phyloP scores from a whole-genome alignment of 2,797 vertebrate species.

The Sciurus vulgaris region DNA sequence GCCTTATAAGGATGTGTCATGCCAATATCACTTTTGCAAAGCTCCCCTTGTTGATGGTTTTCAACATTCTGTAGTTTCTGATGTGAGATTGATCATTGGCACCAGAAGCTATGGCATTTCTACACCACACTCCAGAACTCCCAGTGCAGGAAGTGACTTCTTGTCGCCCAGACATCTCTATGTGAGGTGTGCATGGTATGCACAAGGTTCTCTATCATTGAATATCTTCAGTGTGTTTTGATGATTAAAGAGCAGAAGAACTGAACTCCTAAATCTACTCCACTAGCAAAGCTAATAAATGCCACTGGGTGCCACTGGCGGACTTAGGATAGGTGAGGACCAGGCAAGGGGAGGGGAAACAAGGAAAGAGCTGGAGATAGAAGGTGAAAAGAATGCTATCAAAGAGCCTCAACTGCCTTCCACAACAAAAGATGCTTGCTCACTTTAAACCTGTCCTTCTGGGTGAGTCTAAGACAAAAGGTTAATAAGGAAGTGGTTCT shows the following conservation, averaged over 20 bases:
- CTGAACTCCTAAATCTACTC: not conserved
- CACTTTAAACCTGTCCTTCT: not conserved
- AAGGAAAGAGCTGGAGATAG: not conserved
- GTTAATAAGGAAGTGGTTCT: not conserved
- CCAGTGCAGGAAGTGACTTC: constrained; percentile 95
- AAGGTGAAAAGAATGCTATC: not conserved
- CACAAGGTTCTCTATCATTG: not conserved
- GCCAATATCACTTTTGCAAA: constrained; percentile 99
- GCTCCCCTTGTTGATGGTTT: constrained; percentile 99
- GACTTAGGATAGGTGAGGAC: not conserved
- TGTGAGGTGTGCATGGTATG: constrained; percentile 92
- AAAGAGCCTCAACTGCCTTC: not conserved
- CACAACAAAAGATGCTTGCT: no score
- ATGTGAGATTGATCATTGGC: constrained; percentile 97
- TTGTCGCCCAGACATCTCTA: constrained; percentile 92
- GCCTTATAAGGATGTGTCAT: constrained; percentile 96
- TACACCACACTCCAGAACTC: constrained; percentile 96
- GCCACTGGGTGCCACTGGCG: not conserved
- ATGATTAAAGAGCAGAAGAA: not conserved
- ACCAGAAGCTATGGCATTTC: constrained; percentile 97
- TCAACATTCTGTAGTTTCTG: constrained; percentile 97
- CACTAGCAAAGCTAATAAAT: not conserved
- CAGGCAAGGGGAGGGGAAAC: not conserved
- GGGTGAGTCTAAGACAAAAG: not conserved
- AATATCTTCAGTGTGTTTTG: constrained; percentile 34